Evolutionary conservation across 2,113 vertebrate genomes (phyloP).

Genomic region (Hemibagrus wyckioides): DNA sequence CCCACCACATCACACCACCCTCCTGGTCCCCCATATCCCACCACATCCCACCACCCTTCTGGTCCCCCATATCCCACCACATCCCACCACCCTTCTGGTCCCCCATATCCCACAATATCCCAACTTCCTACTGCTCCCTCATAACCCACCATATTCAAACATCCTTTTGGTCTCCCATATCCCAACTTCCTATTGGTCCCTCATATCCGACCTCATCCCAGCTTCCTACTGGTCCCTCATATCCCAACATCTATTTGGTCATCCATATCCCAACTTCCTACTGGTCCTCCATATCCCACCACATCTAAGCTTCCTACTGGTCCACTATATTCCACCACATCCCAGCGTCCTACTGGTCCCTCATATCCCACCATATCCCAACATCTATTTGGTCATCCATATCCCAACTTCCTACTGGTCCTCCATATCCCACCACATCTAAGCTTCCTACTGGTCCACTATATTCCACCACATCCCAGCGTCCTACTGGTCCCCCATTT

Average conservation of each 20-base stretch:
- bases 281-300: neutral
- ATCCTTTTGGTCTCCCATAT: neutral
- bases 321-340: neutral
- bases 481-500: neutral
- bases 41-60: too few relatives aligned
- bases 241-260: too few relatives aligned
- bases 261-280: neutral
- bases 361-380: neutral
- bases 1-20: neutral
- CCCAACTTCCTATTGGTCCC: neutral
- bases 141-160: neutral
- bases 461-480: neutral
- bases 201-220: neutral
- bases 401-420: neutral
- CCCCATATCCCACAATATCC: too few relatives aligned
- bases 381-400: neutral
- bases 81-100: neutral
- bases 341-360: neutral
- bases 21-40: too few relatives aligned
- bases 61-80: too few relatives aligned
- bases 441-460: neutral
- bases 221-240: neutral
- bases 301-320: neutral
- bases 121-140: too few relatives aligned
- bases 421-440: neutral